Conservation (phyloP, 2,797 vertebrate species). For the Xyrichtys novacula region DNA sequence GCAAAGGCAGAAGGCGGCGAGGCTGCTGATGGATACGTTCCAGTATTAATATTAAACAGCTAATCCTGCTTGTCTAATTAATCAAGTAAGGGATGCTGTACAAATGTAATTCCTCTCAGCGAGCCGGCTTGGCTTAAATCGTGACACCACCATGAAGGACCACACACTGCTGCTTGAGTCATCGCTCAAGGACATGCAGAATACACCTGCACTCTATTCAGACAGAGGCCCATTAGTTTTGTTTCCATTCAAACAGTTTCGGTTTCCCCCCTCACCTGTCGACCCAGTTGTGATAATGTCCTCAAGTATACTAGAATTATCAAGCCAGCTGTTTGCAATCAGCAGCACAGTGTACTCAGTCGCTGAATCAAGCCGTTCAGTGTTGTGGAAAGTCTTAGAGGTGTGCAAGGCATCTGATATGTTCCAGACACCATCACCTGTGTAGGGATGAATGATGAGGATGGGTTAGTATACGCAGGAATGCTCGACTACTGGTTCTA, state of each 20-base stretch:
- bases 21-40: conserved; percentile 67
- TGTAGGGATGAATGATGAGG: conserved; percentile 59
- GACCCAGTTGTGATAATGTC: conserved; percentile 91
- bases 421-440: conserved; percentile 90
- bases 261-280: conserved; percentile 87
- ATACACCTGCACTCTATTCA: conserved; percentile 21
- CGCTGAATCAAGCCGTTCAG: conserved; percentile 89
- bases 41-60: conserved; percentile 85
- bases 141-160: conserved; percentile 47
- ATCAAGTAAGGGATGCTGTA: conserved; percentile 77
- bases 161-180: conserved; percentile 43
- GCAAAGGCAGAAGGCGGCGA: conserved; percentile 50
- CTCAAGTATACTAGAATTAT: conserved; percentile 95
- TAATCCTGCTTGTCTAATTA: conserved; percentile 85
- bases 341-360: conserved; percentile 90
- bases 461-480: conserved; percentile 49
- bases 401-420: conserved; percentile 88
- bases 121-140: conserved; percentile 50
- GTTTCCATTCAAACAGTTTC: background rate
- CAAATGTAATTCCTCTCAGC: conserved; percentile 78
- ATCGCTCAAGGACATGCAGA: conserved; percentile 59
- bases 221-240: conserved; percentile 34
- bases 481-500: conserved; percentile 8
- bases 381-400: conserved; percentile 88
- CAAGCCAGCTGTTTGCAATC: conserved; percentile 90